Evolutionary conservation across 2,113 vertebrate genomes (phyloP).

Genomic region (Alaudala cheleensis): DNA sequence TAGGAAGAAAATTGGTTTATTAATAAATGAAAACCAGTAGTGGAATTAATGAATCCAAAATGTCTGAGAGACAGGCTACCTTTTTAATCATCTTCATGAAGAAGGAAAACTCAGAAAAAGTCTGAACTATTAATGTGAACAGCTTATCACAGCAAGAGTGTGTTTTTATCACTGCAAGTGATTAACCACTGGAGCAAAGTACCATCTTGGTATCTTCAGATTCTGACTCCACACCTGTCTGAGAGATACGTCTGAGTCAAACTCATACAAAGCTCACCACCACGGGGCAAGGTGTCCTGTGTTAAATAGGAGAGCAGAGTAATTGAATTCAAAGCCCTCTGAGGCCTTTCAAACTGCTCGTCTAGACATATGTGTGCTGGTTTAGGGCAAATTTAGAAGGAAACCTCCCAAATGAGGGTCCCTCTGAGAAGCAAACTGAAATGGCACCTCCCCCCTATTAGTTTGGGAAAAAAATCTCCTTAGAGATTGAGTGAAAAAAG

Average conservation of each 20-base stretch:
- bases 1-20: background rate
- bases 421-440: too few relatives aligned
- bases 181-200: background rate
- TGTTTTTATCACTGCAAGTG: background rate
- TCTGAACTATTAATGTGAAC: background rate
- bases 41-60: background rate
- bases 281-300: background rate
- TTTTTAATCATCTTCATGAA: background rate
- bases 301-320: rapidly evolving
- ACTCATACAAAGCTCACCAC: background rate
- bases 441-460: too few relatives aligned
- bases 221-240: background rate
- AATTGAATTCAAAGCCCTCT: background rate
- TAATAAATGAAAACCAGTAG: background rate
- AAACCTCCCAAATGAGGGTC: too few relatives aligned
- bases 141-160: background rate
- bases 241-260: background rate
- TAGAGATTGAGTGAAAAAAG: too few relatives aligned
- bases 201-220: background rate
- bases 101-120: background rate
- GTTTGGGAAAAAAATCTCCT: too few relatives aligned
- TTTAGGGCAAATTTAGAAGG: too few relatives aligned
- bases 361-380: background rate
- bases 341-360: background rate
- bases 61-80: background rate